Evolutionary conservation across 2,797 vertebrate species (phyloP).

Genomic region (Centroberyx gerrardi): DNA sequence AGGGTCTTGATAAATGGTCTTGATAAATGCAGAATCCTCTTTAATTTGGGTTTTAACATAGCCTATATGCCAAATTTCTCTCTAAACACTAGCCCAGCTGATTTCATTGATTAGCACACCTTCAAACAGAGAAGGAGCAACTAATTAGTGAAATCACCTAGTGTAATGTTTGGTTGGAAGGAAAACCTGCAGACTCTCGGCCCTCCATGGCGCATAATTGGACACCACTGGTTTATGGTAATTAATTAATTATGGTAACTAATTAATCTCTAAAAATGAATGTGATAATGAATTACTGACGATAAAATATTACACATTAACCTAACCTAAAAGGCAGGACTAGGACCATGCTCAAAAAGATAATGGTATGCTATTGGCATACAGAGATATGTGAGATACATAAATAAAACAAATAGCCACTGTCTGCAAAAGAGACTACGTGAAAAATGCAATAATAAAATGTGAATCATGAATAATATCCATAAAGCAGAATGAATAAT

Average conservation of each 20-base stretch:
- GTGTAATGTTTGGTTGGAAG: no score
- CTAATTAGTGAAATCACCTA: no score
- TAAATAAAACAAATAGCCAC: constrained; percentile 11
- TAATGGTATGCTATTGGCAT: constrained; percentile 21
- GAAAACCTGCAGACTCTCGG: no score
- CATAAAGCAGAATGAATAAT: constrained; percentile 41
- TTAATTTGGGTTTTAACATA: no score
- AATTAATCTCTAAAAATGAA: background rate
- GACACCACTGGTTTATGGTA: no score
- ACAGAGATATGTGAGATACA: constrained; percentile 19
- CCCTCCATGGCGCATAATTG: no score
- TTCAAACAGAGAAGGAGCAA: no score
- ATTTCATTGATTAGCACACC: no score
- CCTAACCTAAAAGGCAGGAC: background rate
- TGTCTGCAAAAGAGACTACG: constrained; percentile 36
- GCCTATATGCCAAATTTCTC: no score
- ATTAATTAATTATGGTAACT: no score
- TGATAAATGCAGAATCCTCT: background rate
- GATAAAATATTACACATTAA: background rate
- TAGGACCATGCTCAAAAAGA: constrained; percentile 2
- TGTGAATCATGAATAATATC: constrained; percentile 43
- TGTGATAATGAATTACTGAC: background rate
- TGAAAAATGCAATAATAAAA: constrained; percentile 45
- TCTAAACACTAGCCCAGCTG: no score
- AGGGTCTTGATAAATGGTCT: no score